These are phyloP conservation scores for Drosophila paramelanica DNA, from an alignment of 2,888 invertebrate species.

Conservation along the genomic window DNA sequence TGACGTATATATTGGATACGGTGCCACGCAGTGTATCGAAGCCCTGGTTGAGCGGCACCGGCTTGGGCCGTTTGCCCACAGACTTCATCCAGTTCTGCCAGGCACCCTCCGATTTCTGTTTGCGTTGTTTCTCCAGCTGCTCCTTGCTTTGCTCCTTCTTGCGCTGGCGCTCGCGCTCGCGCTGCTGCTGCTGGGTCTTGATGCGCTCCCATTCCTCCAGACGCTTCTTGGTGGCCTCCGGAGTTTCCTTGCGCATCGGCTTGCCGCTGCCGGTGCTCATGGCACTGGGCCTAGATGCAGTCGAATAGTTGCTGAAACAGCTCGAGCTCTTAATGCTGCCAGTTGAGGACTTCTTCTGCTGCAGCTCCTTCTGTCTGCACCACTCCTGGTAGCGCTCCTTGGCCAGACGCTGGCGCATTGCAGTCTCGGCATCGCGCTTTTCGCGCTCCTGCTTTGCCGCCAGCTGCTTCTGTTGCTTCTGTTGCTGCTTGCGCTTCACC, in stretches of 20 bases:
- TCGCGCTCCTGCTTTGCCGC: conserved; percentile 69
- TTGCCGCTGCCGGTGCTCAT: not conserved
- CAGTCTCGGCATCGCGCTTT: conserved; percentile 62
- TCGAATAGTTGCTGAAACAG: conserved; percentile 11
- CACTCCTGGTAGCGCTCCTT: conserved; percentile 78
- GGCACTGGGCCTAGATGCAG: not conserved
- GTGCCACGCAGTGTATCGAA: conserved; percentile 83
- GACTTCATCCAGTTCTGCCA: conserved; percentile 82
- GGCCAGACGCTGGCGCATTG: conserved; percentile 47
- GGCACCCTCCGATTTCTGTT: conserved; percentile 68
- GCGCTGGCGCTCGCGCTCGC: conserved; percentile 41
- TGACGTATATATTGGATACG: conserved; percentile 82
- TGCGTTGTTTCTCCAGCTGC: conserved; percentile 64
- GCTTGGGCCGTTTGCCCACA: conserved; percentile 82
- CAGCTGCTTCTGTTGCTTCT: conserved; percentile 57
- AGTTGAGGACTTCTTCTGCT: conserved; percentile 37
- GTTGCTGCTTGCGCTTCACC: conserved; percentile 80
- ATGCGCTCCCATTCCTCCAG: conserved; percentile 52
- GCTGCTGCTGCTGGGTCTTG: conserved; percentile 47
- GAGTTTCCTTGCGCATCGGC: conserved; percentile 23
- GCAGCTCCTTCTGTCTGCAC: conserved; percentile 71
- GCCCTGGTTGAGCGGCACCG: conserved; percentile 84
- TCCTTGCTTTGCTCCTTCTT: conserved; percentile 61
- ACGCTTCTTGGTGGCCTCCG: conserved; percentile 39
- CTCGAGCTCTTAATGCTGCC: conserved; percentile 9